phyloP scores from a whole-genome alignment of 2,797 vertebrate genomes.

The Antrozous pallidus region DNA sequence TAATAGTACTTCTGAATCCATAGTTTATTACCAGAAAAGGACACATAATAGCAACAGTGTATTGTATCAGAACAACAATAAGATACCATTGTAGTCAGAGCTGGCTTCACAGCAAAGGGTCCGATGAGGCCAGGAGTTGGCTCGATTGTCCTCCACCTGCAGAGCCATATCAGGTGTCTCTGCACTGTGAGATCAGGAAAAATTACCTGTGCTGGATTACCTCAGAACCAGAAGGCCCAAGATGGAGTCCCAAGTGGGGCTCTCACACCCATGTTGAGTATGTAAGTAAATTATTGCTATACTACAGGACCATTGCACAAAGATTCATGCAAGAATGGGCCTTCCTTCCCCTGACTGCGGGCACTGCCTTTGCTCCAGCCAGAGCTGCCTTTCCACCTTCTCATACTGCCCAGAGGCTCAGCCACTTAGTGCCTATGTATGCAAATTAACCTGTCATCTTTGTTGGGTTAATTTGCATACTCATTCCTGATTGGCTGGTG shows the following conservation, averaged over 20 bases:
- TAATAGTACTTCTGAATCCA: neutral
- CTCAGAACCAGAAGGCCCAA: neutral
- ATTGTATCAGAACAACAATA: neutral
- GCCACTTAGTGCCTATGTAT: too few species aligned
- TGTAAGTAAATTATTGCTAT: neutral
- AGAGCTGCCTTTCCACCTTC: too few species aligned
- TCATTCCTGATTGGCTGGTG: too few species aligned
- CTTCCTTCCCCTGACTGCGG: too few species aligned
- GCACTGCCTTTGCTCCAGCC: too few species aligned
- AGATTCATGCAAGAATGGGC: too few species aligned
- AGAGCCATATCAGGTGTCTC: neutral
- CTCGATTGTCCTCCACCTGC: neutral
- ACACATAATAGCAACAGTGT: neutral
- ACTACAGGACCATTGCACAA: too few species aligned
- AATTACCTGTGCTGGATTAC: neutral
- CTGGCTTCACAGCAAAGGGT: neutral
- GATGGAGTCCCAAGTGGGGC: neutral
- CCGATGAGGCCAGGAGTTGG: neutral
- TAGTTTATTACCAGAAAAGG: neutral
- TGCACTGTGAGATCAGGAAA: neutral
- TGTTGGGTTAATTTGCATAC: too few species aligned
- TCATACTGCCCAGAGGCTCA: too few species aligned
- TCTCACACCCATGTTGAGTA: neutral
- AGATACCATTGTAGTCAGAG: neutral
- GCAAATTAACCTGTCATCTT: too few species aligned